Conservation (phyloP, 2,797 vertebrate species). For the Poeciliopsis infans region DNA sequence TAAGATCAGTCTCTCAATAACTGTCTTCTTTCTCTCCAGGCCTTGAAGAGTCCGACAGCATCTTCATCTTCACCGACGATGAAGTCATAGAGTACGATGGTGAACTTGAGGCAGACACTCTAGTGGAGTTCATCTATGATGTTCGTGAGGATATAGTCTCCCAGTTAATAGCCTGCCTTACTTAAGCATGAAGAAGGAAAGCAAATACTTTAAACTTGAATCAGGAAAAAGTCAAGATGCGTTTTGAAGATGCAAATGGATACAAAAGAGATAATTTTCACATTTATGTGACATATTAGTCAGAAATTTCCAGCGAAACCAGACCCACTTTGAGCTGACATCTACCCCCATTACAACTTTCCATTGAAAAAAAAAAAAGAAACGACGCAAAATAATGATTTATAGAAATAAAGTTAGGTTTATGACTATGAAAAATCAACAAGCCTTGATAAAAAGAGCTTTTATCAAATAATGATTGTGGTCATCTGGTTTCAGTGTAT, state of each 20-base stretch:
- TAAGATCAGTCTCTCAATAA: neutral
- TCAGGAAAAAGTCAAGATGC: neutral
- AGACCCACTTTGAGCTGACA: neutral
- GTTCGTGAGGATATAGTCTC: conserved; percentile 81
- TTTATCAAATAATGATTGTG: neutral
- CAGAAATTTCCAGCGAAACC: neutral
- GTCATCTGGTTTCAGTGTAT: no score
- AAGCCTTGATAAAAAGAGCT: neutral
- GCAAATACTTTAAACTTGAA: neutral
- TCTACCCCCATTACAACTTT: neutral
- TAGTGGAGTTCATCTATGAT: conserved; percentile 92
- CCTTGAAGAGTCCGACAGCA: conserved; percentile 85
- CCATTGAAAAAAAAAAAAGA: neutral
- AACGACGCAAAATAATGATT: neutral
- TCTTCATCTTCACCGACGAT: conserved; percentile 88
- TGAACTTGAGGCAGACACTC: conserved; percentile 88
- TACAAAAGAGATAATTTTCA: neutral
- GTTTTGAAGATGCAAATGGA: neutral
- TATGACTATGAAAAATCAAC: neutral
- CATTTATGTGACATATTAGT: neutral
- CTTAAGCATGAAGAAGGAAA: conserved; percentile 34
- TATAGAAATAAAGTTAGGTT: neutral
- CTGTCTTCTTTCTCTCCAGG: conserved; percentile 68
- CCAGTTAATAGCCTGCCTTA: conserved; percentile 67
- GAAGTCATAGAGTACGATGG: conserved; percentile 92